Conservation (phyloP, 1,140 invertebrate species). For the Sycophila sp. region DNA sequence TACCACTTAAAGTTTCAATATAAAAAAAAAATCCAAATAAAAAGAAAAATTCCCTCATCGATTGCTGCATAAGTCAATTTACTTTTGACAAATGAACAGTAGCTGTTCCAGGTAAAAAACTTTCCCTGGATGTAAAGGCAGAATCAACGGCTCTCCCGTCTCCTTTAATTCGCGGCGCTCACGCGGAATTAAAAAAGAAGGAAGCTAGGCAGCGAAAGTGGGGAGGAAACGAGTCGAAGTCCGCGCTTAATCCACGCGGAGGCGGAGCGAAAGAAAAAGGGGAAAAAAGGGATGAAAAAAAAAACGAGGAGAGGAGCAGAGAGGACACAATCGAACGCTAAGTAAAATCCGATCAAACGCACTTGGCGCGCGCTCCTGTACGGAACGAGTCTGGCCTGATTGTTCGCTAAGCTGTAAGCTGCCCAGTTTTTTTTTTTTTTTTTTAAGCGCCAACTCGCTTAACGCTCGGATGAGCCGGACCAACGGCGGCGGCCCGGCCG, state of each 20-base stretch:
- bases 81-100: too few relatives aligned
- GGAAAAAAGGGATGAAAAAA: background rate
- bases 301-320: background rate
- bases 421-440: too few relatives aligned
- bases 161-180: background rate
- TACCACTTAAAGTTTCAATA: too few relatives aligned
- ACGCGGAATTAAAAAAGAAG: too few relatives aligned
- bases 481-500: background rate
- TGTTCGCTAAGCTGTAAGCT: background rate
- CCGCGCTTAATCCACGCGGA: background rate
- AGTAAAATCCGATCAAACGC: background rate
- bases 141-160: background rate
- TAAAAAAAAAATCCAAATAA: too few relatives aligned
- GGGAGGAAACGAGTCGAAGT: background rate
- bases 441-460: slow-evolving; percentile 6
- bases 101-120: too few relatives aligned
- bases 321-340: background rate
- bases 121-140: too few relatives aligned
- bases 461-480: background rate
- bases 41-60: too few relatives aligned
- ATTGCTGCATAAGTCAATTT: too few relatives aligned
- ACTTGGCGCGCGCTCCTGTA: background rate
- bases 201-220: too few relatives aligned
- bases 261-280: background rate
- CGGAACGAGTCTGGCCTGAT: background rate